Evolutionary conservation across 2,797 vertebrate species (phyloP), one percentile per base, ranked within the genome.

Genomic region (Mormyrops boulengeri): DNA sequence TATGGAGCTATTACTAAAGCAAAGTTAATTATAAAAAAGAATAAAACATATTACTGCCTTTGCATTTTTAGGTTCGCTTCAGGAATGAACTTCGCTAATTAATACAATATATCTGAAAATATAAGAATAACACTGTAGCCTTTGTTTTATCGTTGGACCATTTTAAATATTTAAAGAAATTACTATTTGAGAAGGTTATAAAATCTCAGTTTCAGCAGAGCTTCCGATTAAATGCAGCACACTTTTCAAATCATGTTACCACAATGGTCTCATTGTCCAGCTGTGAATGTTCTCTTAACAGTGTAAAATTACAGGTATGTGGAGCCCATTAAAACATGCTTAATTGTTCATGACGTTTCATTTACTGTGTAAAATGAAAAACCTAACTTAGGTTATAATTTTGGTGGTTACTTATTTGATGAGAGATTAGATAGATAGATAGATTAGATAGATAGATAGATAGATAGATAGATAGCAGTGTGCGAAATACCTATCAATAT

Each of bases 1-100:
- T 82, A 88, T 47, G 87, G 44, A 26, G 88, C 50, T 60, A 89
- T 92, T 92, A 90, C 89, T 85, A 69, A 89, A 89, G 52, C 69
- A 86, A 88, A 88, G 73, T 88, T 50, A 82, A 82, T 82, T 82
- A 82, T 82, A 82, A 82, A 82, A 82, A 47, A 47, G 41, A 82
- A 47, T 82, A 47, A 82, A 82, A 47, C 38, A 82, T 82, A 82
- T 47, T 82, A 82, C 77, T 82, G 77, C 19, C 19, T 82, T 82
- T n/a, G 41, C 77, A 82, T 82, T 82, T 44, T 82, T 22, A 82
- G 77, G 77, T 82, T 82, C 7, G 19, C 38, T 44, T 82, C 7
- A n/a, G 41, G 38, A 82, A 47, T 19, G 41, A 82, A 44, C 77
- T 47, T 82, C 17, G 19, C 38, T 82, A 82, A 82, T 82, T 82